These are phyloP conservation scores for Cydia strobilella DNA, from an alignment of 1,140 invertebrate species.

Conservation along the genomic window DNA sequence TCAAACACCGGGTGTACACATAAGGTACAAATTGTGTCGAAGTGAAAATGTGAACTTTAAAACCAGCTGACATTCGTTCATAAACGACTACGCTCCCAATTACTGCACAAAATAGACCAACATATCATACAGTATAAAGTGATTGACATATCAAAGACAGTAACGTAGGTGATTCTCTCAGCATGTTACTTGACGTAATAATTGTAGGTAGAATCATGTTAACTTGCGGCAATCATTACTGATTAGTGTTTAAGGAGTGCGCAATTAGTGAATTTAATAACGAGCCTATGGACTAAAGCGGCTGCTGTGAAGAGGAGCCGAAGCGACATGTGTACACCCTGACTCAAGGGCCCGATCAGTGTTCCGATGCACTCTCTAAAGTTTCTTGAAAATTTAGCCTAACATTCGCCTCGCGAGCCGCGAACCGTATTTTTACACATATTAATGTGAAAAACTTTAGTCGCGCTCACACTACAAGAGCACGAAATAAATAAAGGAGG, in stretches of 20 bases:
- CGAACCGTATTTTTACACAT: background rate
- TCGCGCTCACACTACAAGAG: background rate
- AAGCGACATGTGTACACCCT: constrained; percentile 2
- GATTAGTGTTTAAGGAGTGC: background rate
- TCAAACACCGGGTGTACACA: constrained; percentile 13
- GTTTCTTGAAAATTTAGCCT: background rate
- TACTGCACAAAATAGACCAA: background rate
- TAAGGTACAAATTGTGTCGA: constrained; percentile 7
- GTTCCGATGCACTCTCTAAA: background rate
- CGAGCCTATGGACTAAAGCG: constrained; percentile 1
- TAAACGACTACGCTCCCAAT: background rate
- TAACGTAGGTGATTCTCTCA: background rate
- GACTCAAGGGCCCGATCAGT: background rate
- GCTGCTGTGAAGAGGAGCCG: background rate
- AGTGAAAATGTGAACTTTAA: background rate
- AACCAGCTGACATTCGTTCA: background rate
- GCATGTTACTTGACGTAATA: background rate
- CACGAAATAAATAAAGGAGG: background rate
- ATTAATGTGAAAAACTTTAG: background rate
- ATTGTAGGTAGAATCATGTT: constrained; percentile 5
- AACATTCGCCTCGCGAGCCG: background rate
- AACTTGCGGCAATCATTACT: background rate
- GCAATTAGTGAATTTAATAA: constrained; percentile 5
- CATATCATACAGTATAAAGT: background rate
- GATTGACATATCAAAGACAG: background rate